These are phyloP conservation scores for Peribatodes rhomboidaria DNA, from an alignment of 2,888 invertebrate genomes.

Conservation along the genomic window DNA sequence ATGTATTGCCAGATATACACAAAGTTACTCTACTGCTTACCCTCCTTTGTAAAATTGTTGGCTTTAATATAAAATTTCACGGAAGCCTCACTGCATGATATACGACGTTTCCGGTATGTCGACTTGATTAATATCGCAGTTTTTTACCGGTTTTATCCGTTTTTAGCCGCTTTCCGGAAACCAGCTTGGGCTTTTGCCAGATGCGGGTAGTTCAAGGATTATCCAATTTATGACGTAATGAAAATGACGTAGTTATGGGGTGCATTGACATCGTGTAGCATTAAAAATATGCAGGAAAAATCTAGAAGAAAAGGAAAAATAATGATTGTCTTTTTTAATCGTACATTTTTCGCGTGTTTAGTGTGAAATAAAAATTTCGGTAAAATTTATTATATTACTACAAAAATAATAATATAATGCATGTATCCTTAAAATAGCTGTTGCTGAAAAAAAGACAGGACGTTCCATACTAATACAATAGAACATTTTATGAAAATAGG, in stretches of 20 bases:
- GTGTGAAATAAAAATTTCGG: too few species aligned
- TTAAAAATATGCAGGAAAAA: neutral
- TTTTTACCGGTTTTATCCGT: constrained; percentile 32
- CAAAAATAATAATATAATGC: too few species aligned
- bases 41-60: constrained; percentile 36
- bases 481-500: too few species aligned
- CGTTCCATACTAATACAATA: too few species aligned
- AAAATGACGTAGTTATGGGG: constrained; percentile 5
- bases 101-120: constrained; percentile 46
- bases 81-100: constrained; percentile 44
- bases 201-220: constrained; percentile 20
- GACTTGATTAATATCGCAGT: constrained; percentile 46
- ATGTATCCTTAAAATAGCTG: too few species aligned
- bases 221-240: constrained; percentile 18
- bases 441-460: too few species aligned
- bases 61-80: constrained; percentile 43
- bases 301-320: too few species aligned
- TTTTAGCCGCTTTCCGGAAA: constrained; percentile 32
- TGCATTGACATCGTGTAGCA: neutral
- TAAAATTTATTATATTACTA: too few species aligned
- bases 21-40: constrained; percentile 19
- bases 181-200: constrained; percentile 30
- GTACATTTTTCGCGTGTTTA: too few species aligned
- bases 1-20: neutral
- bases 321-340: too few species aligned